Base-by-base conservation (phyloP, 2,797 vertebrate species). In the Typhlichthys subterraneus region DNA sequence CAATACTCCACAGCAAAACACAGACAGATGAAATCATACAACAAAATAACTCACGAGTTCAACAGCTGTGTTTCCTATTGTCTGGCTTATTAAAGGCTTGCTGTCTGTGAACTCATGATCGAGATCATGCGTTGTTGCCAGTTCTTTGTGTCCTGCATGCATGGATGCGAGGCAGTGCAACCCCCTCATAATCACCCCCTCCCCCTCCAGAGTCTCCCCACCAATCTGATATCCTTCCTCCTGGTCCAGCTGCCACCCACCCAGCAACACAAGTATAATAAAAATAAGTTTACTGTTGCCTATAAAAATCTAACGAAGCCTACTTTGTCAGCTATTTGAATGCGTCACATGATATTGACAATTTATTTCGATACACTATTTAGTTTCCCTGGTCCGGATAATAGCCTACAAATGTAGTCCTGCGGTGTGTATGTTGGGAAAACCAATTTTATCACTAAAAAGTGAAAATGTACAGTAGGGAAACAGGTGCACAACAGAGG, bases 61-160 rank as follows among this genome's bases (percentile, higher is more conserved):
- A 5, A 6, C 31, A 52, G n/a, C 19, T 7, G 17, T 59, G 47
- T 56, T 63, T 63, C 54, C 66, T 63, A 33, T 67, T 63, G 74
- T 61, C 67, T 65, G 13, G 61, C 12, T 69, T 65, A 59, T 69
- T 65, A 59, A 72, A 63, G 33, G 53, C 14, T 64, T 31, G 66
- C 65, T 63, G 75, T 76, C 6, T 56, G 70, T 45, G 58, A 55
- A 12, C 62, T 71, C 80, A 70, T 31, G 61, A 49, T 11, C 62
- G 29, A 31, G 46, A 48, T 79, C 85, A 68, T 72, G 76, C 80
- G 64, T 65, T 75, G 76, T 76, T 78, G 82, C 77, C 70, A 83
- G 74, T 72, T 73, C 85, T 90, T 91, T 91, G 90, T 90, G 90
- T 83, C 57, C 76, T 64, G 82, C 67, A 0, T 51, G 56, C 49